These are phyloP conservation scores for Rhodinocichla rosea DNA, from an alignment of 2,113 vertebrate genomes.

Conservation along the genomic window DNA sequence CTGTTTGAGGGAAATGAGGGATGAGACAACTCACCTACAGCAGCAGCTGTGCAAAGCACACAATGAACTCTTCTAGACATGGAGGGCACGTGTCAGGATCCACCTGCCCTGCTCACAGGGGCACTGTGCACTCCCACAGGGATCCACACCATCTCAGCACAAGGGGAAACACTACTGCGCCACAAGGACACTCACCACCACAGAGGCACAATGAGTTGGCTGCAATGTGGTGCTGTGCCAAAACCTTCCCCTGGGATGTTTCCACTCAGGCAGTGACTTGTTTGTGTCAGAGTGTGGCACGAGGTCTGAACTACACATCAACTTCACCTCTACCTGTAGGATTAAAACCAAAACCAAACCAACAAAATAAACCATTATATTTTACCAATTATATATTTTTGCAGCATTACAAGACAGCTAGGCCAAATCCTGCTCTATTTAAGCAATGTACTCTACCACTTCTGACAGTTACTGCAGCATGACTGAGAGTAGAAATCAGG, in stretches of 20 bases:
- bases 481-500: not conserved
- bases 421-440: not conserved
- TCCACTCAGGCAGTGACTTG: not conserved
- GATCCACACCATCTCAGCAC: not conserved
- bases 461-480: not conserved
- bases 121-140: not conserved
- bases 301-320: fast-evolving
- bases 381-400: not conserved
- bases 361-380: not conserved
- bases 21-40: not conserved
- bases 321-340: not conserved
- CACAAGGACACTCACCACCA: not conserved
- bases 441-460: not conserved
- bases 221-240: not conserved
- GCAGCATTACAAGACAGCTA: not conserved
- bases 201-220: fast-evolving
- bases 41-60: not conserved
- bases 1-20: not conserved
- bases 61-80: not conserved
- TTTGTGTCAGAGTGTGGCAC: not conserved
- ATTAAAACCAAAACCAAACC: not conserved
- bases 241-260: not conserved
- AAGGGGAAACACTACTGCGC: not conserved
- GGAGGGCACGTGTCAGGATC: not conserved
- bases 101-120: not conserved